Evolutionary conservation across 2,113 vertebrate genomes (phyloP).

Genomic region (Aleadryas rufinucha): DNA sequence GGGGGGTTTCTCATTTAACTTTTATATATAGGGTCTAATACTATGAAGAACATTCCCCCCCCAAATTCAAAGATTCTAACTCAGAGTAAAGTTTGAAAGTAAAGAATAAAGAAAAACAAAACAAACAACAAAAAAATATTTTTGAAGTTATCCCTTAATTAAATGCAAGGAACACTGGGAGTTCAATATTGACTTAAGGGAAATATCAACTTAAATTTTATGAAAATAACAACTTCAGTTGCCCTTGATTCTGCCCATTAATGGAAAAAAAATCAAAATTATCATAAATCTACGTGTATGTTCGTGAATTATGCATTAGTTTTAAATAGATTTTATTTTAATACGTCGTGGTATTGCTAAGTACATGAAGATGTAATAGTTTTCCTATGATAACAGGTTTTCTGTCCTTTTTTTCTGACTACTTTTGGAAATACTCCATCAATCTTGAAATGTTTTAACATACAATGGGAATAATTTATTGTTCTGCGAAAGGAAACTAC

Average conservation of each 20-base stretch:
- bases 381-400: not conserved
- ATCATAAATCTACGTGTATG: not conserved
- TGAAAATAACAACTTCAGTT: not conserved
- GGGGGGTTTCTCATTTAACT: rapidly evolving
- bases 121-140: rapidly evolving
- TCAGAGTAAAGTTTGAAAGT: not conserved
- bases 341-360: not conserved
- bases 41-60: not conserved
- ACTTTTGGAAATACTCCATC: not conserved
- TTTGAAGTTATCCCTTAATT: not conserved
- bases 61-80: not conserved
- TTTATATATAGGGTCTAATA: not conserved
- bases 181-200: not conserved
- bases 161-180: not conserved
- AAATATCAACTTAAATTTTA: not conserved
- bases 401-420: not conserved
- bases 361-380: not conserved
- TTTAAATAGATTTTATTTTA: not conserved
- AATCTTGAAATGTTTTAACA: not conserved
- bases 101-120: not conserved
- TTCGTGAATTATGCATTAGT: not conserved
- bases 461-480: not conserved
- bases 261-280: not conserved
- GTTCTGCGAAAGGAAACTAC: not conserved
- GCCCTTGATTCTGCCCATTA: not conserved